Base-by-base conservation (phyloP, 2,113 vertebrate species). In the Pseudopipra pipra region DNA sequence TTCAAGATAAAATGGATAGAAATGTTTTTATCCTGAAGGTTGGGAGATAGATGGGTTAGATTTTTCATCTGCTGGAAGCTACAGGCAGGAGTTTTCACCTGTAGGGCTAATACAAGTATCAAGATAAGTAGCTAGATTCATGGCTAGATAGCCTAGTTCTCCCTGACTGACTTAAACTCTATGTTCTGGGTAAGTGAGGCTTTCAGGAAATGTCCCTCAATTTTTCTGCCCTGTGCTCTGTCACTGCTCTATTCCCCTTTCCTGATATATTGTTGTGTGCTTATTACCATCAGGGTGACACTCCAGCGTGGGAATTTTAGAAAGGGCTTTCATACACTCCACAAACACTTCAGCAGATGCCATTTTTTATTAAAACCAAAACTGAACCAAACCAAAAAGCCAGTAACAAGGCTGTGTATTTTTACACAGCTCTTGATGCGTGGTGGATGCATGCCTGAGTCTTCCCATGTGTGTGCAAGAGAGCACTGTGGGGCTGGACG, bases 11-110 rank as follows among this genome's bases (percentile, higher is more conserved):
- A 93, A 80, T 88, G 46, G 78, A 52, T 84, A 90, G 51, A 79
- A 76, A 19, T 74, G 24, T 71, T 96, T 96, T 83, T 93, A 52
- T 83, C 93, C 72, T 18, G 46, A 88, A 86, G 79, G 61, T 8
- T 83, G 35, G 51, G 65, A 86, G 65, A 72, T 35, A 70, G 81
- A 80, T 63, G 47, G 65, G 31, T 83, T 87, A 55, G 82, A 67
- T 92, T 90, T 93, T 84, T 92, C 59, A 61, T 77, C 74, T 87
- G 25, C 72, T 91, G 59, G 71, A 80, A 94, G 85, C 59, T 95
- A 44, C 63, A 80, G 78, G 59, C 83, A 81, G 56, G 59, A 86
- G 37, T 77, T 95, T 88, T 90, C 56, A 80, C 83, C 85, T 62
- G 51, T 61, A 93, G 87, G 87, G 72, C 72, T 90, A 79, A 74